Evolutionary conservation across 1,140 invertebrate genomes (phyloP), one percentile per base, ranked within the genome.

Genomic region (Conus ventricosus): DNA sequence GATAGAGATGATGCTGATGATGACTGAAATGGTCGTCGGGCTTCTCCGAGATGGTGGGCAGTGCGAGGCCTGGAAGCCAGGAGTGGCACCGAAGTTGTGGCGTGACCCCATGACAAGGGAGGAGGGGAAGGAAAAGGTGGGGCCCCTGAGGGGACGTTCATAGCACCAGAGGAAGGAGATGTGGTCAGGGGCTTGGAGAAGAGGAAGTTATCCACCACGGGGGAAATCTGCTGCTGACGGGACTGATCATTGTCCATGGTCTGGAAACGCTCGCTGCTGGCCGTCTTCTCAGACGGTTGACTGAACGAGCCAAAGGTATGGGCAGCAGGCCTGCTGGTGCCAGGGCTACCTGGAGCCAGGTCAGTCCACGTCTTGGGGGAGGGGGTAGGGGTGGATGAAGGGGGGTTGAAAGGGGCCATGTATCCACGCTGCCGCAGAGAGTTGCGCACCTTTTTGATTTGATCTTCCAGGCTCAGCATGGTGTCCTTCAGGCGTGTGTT

Each of bases 381-480:
- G 54, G 71, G 11, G 11, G 67, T 71, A 20, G 67, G 4, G 67
- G 11, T n/a, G 11, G 67, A 7, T 71, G 67, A 71, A 23, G 20
- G 20, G n/a, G 51, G 55, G 63, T 27, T 7, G 57, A 51, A 55
- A 67, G 84, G 13, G 7, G 13, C 39, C 27, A 51, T 5, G 71
- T 67, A 25, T 15, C 17, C 60, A 15, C 75, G 85, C 10, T 75
- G 75, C 17, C 51, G 67, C 67, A 71, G 67, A 0, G 71, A 27
- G 75, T 55, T 6, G 27, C 39, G 90, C 63, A 83, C 67, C 55
- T 54, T 88, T 80, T 82, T 27, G 53, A 82, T 88, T 67, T 91
- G 87, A n/a, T 87, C 75, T 82, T 91, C 90, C 83, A 91, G 76
- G 17, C 39, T 53, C 23, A 89, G 71, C 11, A 91, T 85, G 75